Percentiles rank a stretch among this genome's conserved stretches.
Evolutionary conservation across 2,113 vertebrate species (phyloP).

Genomic region (Setophaga kirtlandii): DNA sequence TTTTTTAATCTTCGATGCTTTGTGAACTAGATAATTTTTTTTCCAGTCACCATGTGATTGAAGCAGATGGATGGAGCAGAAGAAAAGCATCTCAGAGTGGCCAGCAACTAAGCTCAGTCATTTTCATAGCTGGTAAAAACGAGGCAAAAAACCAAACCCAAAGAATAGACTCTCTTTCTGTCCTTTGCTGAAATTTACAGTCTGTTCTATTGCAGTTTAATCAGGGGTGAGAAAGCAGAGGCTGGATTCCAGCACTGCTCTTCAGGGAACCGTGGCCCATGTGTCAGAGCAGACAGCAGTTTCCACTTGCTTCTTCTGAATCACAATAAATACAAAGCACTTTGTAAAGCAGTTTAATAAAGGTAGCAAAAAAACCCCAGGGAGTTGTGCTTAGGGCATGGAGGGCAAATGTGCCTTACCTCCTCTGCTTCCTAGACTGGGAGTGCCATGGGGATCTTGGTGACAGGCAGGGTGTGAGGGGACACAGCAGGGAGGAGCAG

Average conservation of each 20-base stretch:
- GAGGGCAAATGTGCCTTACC: neutral
- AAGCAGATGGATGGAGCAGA: conserved; percentile 35
- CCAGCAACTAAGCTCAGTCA: neutral
- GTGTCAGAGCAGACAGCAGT: neutral
- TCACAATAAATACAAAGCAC: neutral
- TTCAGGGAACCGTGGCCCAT: neutral
- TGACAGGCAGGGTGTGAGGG: accelerated
- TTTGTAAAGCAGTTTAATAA: neutral
- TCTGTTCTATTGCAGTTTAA: conserved; percentile 5
- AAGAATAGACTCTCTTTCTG: neutral
- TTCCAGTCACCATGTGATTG: neutral
- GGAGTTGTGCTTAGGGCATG: neutral
- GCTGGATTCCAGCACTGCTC: neutral
- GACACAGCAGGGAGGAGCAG: neutral
- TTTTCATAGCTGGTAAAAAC: conserved; percentile 17
- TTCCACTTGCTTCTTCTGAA: neutral
- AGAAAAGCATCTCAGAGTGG: neutral
- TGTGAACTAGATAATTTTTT: neutral
- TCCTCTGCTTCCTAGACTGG: neutral
- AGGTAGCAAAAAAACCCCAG: neutral
- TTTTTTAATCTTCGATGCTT: neutral
- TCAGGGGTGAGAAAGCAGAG: neutral
- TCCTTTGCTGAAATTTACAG: neutral
- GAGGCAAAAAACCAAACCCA: neutral
- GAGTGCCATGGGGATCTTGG: neutral